These are phyloP conservation scores for Scaptodrosophila lebanonensis DNA, from an alignment of 1,140 invertebrate species.

Conservation along the genomic window DNA sequence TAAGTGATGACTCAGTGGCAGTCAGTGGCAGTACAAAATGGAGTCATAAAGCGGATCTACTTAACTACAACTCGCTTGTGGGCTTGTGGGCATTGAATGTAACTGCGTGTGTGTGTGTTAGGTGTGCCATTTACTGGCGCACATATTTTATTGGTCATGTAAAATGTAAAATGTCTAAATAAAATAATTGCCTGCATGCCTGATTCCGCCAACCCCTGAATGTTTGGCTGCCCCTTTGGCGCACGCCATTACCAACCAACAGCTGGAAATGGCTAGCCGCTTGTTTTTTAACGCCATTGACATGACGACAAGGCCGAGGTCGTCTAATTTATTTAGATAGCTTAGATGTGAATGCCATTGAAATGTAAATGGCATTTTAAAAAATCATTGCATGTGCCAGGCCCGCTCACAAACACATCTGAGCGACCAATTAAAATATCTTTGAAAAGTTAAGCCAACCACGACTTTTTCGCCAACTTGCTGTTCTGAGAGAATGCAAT, in stretches of 20 bases:
- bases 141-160: constrained; percentile 64
- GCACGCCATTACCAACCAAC: no score
- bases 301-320: constrained; percentile 17
- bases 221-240: no score
- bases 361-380: not conserved
- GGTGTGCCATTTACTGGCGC: constrained; percentile 37
- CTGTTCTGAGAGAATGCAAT: no score
- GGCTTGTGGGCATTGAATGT: constrained; percentile 1
- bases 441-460: no score
- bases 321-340: constrained; percentile 54
- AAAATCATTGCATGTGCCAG: no score
- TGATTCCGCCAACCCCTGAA: no score
- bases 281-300: no score
- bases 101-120: constrained; percentile 15
- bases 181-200: constrained; percentile 59
- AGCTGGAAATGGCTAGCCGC: no score
- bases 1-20: constrained; percentile 24
- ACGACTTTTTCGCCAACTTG: no score
- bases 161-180: constrained; percentile 59
- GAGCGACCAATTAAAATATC: no score
- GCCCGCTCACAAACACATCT: no score
- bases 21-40: no score
- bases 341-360: constrained; percentile 26
- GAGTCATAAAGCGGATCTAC: constrained; percentile 49
- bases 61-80: constrained; percentile 26